These are phyloP conservation scores for Phortica variegata DNA, from an alignment of 1,140 invertebrate species.

Conservation along the genomic window DNA sequence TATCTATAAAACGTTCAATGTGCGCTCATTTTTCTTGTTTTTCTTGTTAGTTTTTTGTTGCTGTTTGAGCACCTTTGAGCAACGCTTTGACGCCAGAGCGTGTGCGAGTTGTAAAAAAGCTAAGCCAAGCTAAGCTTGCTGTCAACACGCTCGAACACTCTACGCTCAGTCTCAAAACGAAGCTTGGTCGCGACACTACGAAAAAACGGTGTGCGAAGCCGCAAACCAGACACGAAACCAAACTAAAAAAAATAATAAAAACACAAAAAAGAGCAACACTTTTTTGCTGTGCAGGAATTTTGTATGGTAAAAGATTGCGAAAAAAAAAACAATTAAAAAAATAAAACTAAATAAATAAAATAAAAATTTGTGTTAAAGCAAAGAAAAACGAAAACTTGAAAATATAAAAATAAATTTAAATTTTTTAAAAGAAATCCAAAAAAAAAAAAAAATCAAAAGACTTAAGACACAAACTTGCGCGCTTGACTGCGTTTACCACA, in stretches of 20 bases:
- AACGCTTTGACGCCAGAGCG: conserved; percentile 14
- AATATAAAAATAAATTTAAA: conserved; percentile 8
- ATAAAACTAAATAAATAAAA: neutral
- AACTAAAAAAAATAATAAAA: conserved; percentile 19
- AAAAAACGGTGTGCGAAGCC: conserved; percentile 23
- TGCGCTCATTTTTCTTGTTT: no score
- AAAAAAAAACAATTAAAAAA: conserved; percentile 6
- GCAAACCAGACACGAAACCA: conserved; percentile 26
- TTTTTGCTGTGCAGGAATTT: conserved; percentile 6
- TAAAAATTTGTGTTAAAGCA: neutral
- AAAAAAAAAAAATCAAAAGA: conserved; percentile 25
- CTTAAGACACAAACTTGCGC: conserved; percentile 43
- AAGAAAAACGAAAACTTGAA: conserved; percentile 12
- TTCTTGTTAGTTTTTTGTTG: no score
- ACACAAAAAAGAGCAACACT: neutral
- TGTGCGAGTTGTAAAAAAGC: no score
- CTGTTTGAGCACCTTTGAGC: neutral
- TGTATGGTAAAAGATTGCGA: conserved; percentile 10
- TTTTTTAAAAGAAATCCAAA: conserved; percentile 6
- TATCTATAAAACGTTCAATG: no score
- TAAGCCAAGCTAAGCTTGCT: conserved; percentile 33
- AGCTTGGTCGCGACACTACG: conserved; percentile 48
- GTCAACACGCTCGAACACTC: no score
- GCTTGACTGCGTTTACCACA: no score
- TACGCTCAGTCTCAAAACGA: conserved; percentile 42